These are phyloP conservation scores for Drosophila kepulauana DNA, from an alignment of 1,140 invertebrate species.

Conservation along the genomic window DNA sequence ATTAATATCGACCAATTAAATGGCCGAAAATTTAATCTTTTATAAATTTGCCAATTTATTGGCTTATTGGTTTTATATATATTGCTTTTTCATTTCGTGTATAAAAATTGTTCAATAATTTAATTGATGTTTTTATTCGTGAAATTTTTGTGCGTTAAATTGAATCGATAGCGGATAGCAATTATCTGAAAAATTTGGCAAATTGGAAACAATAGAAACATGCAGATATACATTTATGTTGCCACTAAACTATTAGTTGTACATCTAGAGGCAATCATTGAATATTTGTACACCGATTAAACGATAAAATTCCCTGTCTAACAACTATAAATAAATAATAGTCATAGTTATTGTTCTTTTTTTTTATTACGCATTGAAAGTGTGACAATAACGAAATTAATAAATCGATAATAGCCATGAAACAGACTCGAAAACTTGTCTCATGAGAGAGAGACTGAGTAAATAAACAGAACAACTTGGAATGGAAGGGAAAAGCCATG, in stretches of 20 bases:
- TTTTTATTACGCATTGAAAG: conserved; percentile 10
- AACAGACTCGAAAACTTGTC: neutral
- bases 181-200: too few species aligned
- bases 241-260: neutral
- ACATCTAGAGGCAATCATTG: neutral
- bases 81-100: too few species aligned
- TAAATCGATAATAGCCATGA: conserved; percentile 10
- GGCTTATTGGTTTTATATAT: too few species aligned
- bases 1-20: too few species aligned
- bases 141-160: too few species aligned
- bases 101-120: too few species aligned
- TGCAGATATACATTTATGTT: neutral
- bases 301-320: neutral
- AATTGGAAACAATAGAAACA: too few species aligned
- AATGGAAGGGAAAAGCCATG: conserved; percentile 14
- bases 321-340: conserved; percentile 4
- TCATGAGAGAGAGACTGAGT: too few species aligned
- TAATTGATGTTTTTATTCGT: too few species aligned
- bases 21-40: too few species aligned
- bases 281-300: neutral
- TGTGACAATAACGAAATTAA: conserved; percentile 19
- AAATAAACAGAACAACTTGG: conserved; percentile 22
- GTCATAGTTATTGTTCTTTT: conserved; percentile 3
- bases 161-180: too few species aligned
- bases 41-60: too few species aligned